Base-by-base conservation (phyloP, 2,888 invertebrate species). In the Allacma fusca region DNA sequence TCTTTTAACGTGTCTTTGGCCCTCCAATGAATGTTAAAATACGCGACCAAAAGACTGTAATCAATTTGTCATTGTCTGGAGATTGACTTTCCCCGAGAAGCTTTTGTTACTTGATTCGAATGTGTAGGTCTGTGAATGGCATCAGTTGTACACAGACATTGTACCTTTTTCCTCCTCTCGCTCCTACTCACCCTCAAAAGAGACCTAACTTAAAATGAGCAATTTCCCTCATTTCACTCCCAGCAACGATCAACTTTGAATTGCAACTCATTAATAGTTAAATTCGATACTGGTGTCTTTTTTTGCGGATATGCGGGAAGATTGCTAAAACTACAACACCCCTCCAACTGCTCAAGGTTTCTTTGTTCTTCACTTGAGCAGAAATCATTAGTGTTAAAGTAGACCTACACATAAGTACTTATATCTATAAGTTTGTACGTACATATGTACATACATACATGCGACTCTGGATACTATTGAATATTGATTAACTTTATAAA, bases 1-100 rank as follows among this genome's bases (percentile, higher is more conserved):
- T 76, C 71, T 44, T 43, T 78, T 77, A 78, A 79, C 75, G 78
- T 75, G 65, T 75, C 24, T 70, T 69, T 34, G 44, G 64, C 40
- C 70, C 71, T 75, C 67, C 72, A 79, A 71, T 78, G 79, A 79
- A 77, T 77, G 79, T 79, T 79, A 79, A 79, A 75, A 75, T 16
- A 75, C 50, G 59, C 69, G 59, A 72, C 50, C 72, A 72, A 72
- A 50, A 73, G 72, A 64, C 50, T 71, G 76, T 78, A 78, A 78
- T 78, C 78, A 78, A 78, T 78, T 78, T 78, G 72, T 78, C 69
- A 71, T 76, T 76, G 59, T 72, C 59, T 34, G 44, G 28, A 73
- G 77, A 77, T 77, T 77, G 77, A 73, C 77, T 77, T 73, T 67
- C 44, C 62, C 70, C 57, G 9, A 34, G 50, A n/a, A 68, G n/a